Evolutionary conservation across 2,797 vertebrate species (phyloP).

Genomic region (Cossypha heuglini): DNA sequence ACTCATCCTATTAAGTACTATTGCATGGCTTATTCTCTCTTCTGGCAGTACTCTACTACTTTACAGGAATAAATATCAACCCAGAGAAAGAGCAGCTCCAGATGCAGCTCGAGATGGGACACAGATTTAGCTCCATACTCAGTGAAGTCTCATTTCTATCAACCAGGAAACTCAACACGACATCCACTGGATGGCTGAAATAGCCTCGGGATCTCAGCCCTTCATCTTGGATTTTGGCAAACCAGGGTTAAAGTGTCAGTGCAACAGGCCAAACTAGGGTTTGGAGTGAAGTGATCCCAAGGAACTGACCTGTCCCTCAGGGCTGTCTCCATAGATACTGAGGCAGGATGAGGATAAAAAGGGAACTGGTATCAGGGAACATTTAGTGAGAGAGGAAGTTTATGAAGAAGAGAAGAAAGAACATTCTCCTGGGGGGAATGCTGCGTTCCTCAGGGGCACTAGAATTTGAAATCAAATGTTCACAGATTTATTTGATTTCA

Average conservation of each 20-base stretch:
- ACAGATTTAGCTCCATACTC: background rate
- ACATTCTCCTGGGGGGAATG: background rate
- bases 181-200: background rate
- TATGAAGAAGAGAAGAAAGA: background rate
- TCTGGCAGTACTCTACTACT: background rate
- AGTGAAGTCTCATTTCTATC: background rate
- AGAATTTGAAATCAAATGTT: background rate
- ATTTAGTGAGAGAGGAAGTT: background rate
- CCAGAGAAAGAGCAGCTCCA: background rate
- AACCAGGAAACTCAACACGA: background rate
- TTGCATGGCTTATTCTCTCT: background rate
- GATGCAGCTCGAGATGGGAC: background rate
- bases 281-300: background rate
- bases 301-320: background rate
- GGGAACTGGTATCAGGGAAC: background rate
- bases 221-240: background rate
- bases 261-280: background rate
- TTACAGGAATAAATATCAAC: background rate
- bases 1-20: background rate
- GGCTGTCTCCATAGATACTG: background rate
- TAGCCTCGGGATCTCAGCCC: fast-evolving
- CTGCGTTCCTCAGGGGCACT: fast-evolving
- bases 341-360: background rate
- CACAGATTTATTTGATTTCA: background rate
- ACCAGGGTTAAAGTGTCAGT: background rate